Evolutionary conservation across 2,888 invertebrate genomes (phyloP), one percentile per base, ranked within the genome.

Genomic region (Ametastegia equiseti): DNA sequence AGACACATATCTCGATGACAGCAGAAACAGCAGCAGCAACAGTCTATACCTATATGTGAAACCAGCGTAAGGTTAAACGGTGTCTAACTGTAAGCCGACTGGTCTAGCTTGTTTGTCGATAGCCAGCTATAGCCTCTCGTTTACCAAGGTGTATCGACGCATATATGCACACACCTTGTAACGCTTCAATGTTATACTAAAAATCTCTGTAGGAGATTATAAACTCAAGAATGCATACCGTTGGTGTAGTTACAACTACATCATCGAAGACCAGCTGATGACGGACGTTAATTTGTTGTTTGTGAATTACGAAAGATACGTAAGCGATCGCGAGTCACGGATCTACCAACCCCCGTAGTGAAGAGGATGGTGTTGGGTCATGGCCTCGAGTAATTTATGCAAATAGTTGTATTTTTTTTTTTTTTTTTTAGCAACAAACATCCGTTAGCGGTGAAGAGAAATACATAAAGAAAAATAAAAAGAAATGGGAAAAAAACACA

Each of bases 31-130:
- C n/a, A n/a, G n/a, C n/a, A n/a, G n/a, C n/a, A n/a, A n/a, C n/a
- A n/a, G n/a, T n/a, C n/a, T n/a, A n/a, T n/a, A n/a, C n/a, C n/a
- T n/a, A n/a, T 60, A 78, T 60, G 60, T 60, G 9, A 63, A 60
- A 78, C 42, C 6, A 83, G 83, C 85, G 80, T 81, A 82, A 86
- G 87, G 87, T 88, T 87, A 86, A 86, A 84, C 83, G 84, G 84
- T 84, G 84, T 84, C 83, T 87, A 87, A 88, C 88, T 86, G 88
- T 88, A 88, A 87, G 87, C 85, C 86, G 85, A 87, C 86, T 85
- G 84, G 84, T 85, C 84, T 83, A 84, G 85, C 86, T 85, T 84
- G 86, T 86, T 86, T 83, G 83, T 79, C 83, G 83, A 84, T 78
- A 39, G 60, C 39, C 60, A 39, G 42, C 78, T 60, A 78, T 39